These are phyloP conservation scores for Drosophila anomalipes DNA, from an alignment of 2,888 invertebrate genomes.

Conservation along the genomic window DNA sequence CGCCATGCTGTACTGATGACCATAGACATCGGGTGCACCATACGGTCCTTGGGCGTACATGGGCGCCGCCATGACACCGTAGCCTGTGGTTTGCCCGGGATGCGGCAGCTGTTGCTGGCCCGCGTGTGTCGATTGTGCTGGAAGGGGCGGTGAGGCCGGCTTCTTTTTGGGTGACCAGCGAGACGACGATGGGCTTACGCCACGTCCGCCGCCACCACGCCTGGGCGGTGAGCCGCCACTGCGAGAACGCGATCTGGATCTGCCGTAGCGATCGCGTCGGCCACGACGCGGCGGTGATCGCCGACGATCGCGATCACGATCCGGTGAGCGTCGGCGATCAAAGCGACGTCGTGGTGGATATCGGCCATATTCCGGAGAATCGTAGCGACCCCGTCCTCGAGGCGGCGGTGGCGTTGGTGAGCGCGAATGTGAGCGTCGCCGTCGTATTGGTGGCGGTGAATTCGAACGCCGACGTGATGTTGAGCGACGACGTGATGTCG, in stretches of 20 bases:
- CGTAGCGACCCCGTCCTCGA: slow-evolving; percentile 73
- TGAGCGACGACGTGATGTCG: slow-evolving; percentile 64
- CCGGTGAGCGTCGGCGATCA: slow-evolving; percentile 76
- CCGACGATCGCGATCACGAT: slow-evolving; percentile 76
- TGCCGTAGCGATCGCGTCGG: slow-evolving; percentile 70
- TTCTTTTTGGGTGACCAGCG: slow-evolving; percentile 84
- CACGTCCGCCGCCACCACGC: slow-evolving; percentile 68
- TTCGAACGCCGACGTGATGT: slow-evolving; percentile 73
- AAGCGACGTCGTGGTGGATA: slow-evolving; percentile 75
- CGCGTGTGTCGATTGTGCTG: slow-evolving; percentile 45
- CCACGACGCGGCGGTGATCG: slow-evolving; percentile 70
- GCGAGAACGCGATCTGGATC: slow-evolving; percentile 79
- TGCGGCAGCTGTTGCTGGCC: slow-evolving; percentile 47
- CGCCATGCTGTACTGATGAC: slow-evolving; percentile 77
- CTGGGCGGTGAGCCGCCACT: slow-evolving; percentile 75
- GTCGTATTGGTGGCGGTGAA: slow-evolving; percentile 74
- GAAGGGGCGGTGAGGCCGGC: slow-evolving; percentile 73
- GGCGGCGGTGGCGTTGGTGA: slow-evolving; percentile 80
- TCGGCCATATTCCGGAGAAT: slow-evolving; percentile 80
- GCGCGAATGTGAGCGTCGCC: slow-evolving; percentile 81
- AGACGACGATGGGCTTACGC: slow-evolving; percentile 44
- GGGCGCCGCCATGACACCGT: slow-evolving; percentile 73
- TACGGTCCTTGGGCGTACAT: slow-evolving; percentile 79
- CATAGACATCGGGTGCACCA: slow-evolving; percentile 61
- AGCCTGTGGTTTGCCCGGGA: slow-evolving; percentile 58